Evolutionary conservation across 37 sponge, comb jelly and placozoan genomes (phyloP), one percentile per base, ranked within the genome.

Genomic region (Eunapius fragilis): DNA sequence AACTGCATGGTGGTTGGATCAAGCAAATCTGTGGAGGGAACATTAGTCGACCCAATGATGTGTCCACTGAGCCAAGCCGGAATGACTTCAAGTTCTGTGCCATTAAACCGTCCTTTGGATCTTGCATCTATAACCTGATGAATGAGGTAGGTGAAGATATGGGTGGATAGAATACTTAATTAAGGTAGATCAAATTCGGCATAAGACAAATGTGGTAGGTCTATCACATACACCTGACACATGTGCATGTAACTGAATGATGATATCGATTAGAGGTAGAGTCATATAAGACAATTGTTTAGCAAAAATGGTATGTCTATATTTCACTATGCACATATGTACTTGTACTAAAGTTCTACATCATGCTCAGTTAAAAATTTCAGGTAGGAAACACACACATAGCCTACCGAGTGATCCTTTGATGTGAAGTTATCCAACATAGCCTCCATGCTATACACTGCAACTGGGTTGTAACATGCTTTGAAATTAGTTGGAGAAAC

Each of bases 61-160:
- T 94, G 94, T 2, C 94, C 94, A 81, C 91, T 90, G 37, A 68
- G 82, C 22, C 90, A 36, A 2, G 41, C 71, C n/a, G 88, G 85
- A 73, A 84, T 83, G 4, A 91, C 91, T 75, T 94, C 94, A 27
- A 91, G 94, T 9, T 71, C 85, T 27, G 87, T 90, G 27, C 94
- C 94, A 75, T 87, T 50, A 76, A 88, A 94, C 19, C 94, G 83
- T 3, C 94, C 94, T 35, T 71, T 67, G 19, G 91, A 69, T 28
- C 94, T 80, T 22, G 70, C 80, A 77, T 93, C 93, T 4, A 86
- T 32, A 22, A 93, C 90, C 93, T 93, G 70, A n/a, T 69, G 37
- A 74, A 3, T 2, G 13, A 2, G 13, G 69, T 67, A 80, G n/a
- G 4, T 9, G 12, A 68, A 77, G 78, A 2, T 1, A 37, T 70